Conservation (phyloP, 2,113 vertebrate genomes). For the Perognathus longimembris region DNA sequence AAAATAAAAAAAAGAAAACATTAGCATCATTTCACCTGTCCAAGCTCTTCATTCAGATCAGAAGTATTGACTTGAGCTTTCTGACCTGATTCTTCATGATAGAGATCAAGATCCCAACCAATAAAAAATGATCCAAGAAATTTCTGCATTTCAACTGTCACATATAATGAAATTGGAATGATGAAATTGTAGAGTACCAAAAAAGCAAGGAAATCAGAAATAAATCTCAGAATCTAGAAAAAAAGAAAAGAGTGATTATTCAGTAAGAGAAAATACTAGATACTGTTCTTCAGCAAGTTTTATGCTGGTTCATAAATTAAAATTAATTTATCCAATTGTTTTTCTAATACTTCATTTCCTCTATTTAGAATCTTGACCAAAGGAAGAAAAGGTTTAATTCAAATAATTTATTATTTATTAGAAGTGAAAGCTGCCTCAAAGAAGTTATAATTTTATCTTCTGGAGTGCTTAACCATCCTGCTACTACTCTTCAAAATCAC, state of each 20-base stretch:
- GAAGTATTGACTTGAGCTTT: slow-evolving; percentile 99
- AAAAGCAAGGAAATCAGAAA: slow-evolving; percentile 99
- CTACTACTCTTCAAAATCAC: background rate
- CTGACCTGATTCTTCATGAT: slow-evolving; percentile 96
- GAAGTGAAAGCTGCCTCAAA: background rate
- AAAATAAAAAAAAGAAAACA: slow-evolving; percentile 1
- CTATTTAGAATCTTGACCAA: slow-evolving; percentile 34
- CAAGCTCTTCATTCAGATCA: slow-evolving; percentile 98
- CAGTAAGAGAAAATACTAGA: slow-evolving; percentile 27
- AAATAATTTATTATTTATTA: slow-evolving; percentile 50
- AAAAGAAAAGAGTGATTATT: slow-evolving; percentile 56
- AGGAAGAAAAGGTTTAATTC: slow-evolving; percentile 39
- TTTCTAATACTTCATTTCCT: slow-evolving; percentile 15
- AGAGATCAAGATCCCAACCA: slow-evolving; percentile 98
- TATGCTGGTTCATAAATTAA: background rate
- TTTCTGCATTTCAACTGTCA: slow-evolving; percentile 99
- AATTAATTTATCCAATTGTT: slow-evolving; percentile 16
- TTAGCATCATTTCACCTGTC: slow-evolving; percentile 90
- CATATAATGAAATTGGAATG: slow-evolving; percentile 99
- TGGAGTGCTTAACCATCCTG: background rate
- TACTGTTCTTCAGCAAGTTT: slow-evolving; percentile 44
- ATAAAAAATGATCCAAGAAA: slow-evolving; percentile 99
- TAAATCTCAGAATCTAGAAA: slow-evolving; percentile 95
- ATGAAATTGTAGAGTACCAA: slow-evolving; percentile 99
- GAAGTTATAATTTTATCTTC: background rate